phyloP scores from a whole-genome alignment of 64 coral and sea anemone genomes.

The Platygyra sinensis region DNA sequence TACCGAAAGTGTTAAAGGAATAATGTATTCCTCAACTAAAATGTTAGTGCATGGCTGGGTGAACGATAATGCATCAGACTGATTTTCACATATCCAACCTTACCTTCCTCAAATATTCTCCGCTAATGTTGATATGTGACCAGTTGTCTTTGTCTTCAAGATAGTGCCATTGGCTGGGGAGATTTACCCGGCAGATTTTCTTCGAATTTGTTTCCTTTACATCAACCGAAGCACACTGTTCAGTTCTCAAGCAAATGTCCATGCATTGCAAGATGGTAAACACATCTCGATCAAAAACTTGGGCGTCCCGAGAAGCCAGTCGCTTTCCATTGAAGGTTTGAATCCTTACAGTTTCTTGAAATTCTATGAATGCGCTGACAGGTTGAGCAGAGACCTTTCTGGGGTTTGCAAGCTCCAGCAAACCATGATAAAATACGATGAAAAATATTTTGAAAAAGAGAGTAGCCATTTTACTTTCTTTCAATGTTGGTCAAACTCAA shows the following conservation, averaged over 20 bases:
- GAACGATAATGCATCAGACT: not conserved
- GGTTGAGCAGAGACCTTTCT: no score
- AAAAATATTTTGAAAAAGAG: not conserved
- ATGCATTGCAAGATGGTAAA: not conserved
- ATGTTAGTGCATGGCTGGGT: not conserved
- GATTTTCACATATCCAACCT: not conserved
- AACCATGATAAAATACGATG: not conserved
- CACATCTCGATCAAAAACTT: not conserved
- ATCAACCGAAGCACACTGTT: not conserved
- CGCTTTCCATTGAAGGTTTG: not conserved
- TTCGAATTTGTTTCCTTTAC: not conserved
- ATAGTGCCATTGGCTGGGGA: not conserved
- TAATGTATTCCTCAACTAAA: not conserved
- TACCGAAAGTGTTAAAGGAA: no score
- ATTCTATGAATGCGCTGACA: not conserved
- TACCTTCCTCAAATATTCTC: not conserved
- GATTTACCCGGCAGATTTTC: slow-evolving; percentile 1
- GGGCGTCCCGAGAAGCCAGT: not conserved
- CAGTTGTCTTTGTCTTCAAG: not conserved
- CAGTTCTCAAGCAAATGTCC: not conserved
- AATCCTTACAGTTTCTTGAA: not conserved
- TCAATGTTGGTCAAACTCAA: not conserved
- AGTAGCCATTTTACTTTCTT: not conserved
- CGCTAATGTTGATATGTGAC: not conserved
- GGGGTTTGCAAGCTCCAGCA: not conserved